These are phyloP conservation scores for Drosophila melanosoma DNA, from an alignment of 2,888 invertebrate species.

Conservation along the genomic window DNA sequence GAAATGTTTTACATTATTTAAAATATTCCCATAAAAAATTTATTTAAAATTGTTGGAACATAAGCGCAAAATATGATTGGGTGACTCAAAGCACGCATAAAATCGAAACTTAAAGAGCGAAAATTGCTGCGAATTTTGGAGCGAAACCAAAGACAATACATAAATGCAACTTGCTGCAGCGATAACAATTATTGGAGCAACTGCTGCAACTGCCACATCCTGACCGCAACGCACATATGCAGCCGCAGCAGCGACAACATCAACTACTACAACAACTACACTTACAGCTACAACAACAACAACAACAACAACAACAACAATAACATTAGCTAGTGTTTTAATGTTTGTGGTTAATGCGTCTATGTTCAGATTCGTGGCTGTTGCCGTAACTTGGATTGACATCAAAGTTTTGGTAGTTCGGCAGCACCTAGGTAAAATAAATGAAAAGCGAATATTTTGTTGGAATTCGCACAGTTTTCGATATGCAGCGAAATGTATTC, in stretches of 20 bases:
- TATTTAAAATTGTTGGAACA: too few species aligned
- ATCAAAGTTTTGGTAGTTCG: not conserved
- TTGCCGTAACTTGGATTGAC: not conserved
- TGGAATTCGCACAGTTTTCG: not conserved
- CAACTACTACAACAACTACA: conserved; percentile 1
- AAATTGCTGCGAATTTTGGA: conserved; percentile 34
- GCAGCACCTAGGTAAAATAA: not conserved
- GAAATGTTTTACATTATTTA: conserved; percentile 18
- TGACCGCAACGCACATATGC: conserved; percentile 54
- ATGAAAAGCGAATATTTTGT: not conserved
- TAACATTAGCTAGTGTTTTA: conserved; percentile 37
- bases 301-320: conserved; percentile 22
- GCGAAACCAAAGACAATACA: conserved; percentile 33
- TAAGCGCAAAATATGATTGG: conserved; percentile 4
- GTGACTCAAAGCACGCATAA: not conserved
- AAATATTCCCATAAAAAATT: too few species aligned
- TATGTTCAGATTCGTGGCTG: conserved; percentile 30
- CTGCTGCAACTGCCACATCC: conserved; percentile 25
- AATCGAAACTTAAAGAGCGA: not conserved
- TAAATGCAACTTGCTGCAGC: conserved; percentile 32
- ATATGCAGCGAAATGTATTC: not conserved
- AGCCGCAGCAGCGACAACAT: conserved; percentile 11
- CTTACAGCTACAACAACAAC: conserved; percentile 2
- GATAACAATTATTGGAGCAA: conserved; percentile 42
- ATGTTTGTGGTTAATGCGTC: conserved; percentile 66